phyloP scores from a whole-genome alignment of 2,888 invertebrate species.

The Melieria crassipennis region DNA sequence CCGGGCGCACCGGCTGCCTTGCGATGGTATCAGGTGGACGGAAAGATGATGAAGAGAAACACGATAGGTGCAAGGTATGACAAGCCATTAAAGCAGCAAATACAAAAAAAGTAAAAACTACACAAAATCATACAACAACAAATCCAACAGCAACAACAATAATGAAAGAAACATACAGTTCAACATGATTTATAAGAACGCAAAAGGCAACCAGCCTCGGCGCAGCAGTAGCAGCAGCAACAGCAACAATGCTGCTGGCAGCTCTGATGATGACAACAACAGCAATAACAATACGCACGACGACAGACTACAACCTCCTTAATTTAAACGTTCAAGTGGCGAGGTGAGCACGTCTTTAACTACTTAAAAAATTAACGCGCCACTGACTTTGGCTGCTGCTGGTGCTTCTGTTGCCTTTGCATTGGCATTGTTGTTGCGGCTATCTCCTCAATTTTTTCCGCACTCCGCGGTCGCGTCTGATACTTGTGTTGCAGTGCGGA shows the following conservation, averaged over 20 bases:
- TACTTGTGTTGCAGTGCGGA: not conserved
- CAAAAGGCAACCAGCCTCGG: not conserved
- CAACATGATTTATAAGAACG: slow-evolving; percentile 27
- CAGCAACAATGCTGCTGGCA: slow-evolving; percentile 11
- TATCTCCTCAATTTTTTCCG: slow-evolving; percentile 16
- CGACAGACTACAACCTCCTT: slow-evolving; percentile 15
- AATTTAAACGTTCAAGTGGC: slow-evolving; percentile 26
- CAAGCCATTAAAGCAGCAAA: slow-evolving; percentile 17
- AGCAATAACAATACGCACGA: slow-evolving; percentile 11
- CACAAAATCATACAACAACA: slow-evolving; percentile 15
- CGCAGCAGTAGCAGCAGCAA: slow-evolving; percentile 15
- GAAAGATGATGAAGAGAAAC: slow-evolving; percentile 21
- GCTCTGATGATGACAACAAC: slow-evolving; percentile 16
- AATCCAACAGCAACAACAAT: slow-evolving; percentile 8
- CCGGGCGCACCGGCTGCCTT: not conserved
- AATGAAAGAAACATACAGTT: not conserved
- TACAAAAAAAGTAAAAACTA: slow-evolving; percentile 4
- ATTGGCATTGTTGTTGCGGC: slow-evolving; percentile 21
- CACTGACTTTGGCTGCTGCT: slow-evolving; percentile 31
- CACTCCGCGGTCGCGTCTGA: not conserved
- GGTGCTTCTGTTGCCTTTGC: slow-evolving; percentile 16
- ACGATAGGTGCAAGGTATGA: slow-evolving; percentile 19
- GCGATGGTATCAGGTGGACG: slow-evolving; percentile 15
- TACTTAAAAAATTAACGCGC: slow-evolving; percentile 42
- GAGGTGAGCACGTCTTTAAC: slow-evolving; percentile 34